Evolutionary conservation across 1,140 invertebrate genomes (phyloP).

Genomic region (Drosophila santomea): DNA sequence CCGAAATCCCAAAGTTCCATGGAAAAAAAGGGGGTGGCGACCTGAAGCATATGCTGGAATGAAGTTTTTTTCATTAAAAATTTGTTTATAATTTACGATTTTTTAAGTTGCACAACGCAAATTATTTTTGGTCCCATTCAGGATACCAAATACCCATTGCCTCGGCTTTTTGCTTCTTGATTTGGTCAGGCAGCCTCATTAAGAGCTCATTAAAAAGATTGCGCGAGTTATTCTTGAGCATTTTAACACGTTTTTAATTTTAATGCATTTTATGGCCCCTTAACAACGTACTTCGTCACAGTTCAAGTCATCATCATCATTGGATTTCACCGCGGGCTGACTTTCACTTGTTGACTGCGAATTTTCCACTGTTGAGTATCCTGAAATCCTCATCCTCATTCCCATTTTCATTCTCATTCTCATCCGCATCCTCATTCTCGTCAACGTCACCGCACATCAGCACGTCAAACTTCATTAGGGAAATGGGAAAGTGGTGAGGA

Average conservation of each 20-base stretch:
- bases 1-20: constrained; percentile 1
- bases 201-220: constrained; percentile 73
- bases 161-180: constrained; percentile 29
- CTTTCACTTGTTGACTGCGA: constrained; percentile 78
- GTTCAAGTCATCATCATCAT: constrained; percentile 18
- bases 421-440: constrained; percentile 20
- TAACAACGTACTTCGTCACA: constrained; percentile 44
- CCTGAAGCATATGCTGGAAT: constrained; percentile 57
- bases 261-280: constrained; percentile 80
- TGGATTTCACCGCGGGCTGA: constrained; percentile 43
- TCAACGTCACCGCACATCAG: constrained; percentile 68
- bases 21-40: constrained; percentile 11
- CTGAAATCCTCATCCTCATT: not conserved
- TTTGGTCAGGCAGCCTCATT: constrained; percentile 58
- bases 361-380: constrained; percentile 12
- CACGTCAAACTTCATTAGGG: constrained; percentile 78
- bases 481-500: constrained; percentile 35
- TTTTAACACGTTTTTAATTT: constrained; percentile 84
- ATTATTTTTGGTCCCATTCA: constrained; percentile 34
- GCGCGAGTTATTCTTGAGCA: constrained; percentile 62
- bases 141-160: not conserved
- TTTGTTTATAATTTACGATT: constrained; percentile 75
- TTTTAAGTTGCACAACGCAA: constrained; percentile 57
- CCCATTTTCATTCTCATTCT: not conserved
- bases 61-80: constrained; percentile 69